phyloP scores from a whole-genome alignment of 2,797 vertebrate species.

The Geotrypetes seraphini region DNA sequence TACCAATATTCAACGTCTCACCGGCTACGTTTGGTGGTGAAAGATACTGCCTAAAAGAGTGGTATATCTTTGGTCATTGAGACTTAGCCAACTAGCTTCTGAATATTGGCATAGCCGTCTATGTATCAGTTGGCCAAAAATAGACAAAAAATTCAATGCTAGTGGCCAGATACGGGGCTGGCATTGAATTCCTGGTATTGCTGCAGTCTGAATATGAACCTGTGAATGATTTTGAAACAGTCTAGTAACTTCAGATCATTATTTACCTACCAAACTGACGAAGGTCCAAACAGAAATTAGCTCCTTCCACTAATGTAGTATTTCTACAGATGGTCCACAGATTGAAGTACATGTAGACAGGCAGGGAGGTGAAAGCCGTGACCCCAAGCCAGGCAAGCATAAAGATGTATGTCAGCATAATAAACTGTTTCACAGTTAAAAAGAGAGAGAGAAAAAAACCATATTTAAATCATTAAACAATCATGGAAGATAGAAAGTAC shows the following conservation, averaged over 20 bases:
- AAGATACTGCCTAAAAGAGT: no score
- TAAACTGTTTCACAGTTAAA: constrained; percentile 65
- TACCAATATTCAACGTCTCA: no score
- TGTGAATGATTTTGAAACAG: no score
- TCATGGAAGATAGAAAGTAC: background rate
- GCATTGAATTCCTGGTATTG: no score
- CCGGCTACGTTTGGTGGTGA: no score
- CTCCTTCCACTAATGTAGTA: constrained; percentile 70
- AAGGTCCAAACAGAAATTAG: constrained; percentile 84
- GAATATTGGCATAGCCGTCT: no score
- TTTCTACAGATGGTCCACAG: constrained; percentile 97
- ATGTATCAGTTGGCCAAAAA: no score
- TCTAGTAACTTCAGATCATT: background rate
- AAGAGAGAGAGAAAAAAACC: background rate
- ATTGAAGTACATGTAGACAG: constrained; percentile 97
- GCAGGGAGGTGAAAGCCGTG: constrained; percentile 90
- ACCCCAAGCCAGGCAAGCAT: constrained; percentile 97
- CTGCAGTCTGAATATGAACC: no score
- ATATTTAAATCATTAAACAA: background rate
- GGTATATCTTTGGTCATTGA: no score
- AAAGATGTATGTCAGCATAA: constrained; percentile 98
- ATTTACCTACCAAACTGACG: constrained; percentile 83
- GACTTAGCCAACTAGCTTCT: no score
- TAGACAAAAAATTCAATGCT: no score
- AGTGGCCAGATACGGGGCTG: no score